Percentiles rank a stretch among this genome's conserved stretches.
phyloP scores from a whole-genome alignment of 2,888 invertebrate genomes.

The Globia sparganii region DNA sequence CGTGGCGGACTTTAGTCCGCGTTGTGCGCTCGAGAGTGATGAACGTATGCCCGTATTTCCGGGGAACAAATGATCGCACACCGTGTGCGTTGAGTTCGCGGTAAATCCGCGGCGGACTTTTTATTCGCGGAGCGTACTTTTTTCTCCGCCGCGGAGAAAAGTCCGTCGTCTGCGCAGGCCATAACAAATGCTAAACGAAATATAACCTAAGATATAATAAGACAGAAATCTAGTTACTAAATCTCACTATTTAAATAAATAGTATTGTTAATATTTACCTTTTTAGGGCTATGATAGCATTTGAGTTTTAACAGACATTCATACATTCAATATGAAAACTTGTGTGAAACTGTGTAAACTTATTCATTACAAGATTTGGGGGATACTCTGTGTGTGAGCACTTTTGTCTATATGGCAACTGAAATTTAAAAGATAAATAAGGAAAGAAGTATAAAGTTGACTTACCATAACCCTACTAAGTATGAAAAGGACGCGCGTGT shows the following conservation, averaged over 20 bases:
- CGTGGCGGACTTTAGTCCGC: too few species aligned
- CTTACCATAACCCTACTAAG: constrained; percentile 98
- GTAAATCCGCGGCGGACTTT: too few species aligned
- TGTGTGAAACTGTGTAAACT: too few species aligned
- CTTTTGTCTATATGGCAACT: background rate
- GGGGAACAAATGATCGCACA: too few species aligned
- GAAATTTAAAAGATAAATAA: background rate
- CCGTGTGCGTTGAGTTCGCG: too few species aligned
- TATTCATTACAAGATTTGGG: background rate
- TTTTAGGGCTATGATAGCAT: background rate
- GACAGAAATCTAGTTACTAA: background rate
- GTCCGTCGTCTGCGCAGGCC: too few species aligned
- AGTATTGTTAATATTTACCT: background rate
- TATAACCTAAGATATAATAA: background rate
- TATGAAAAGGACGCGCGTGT: constrained; percentile 97
- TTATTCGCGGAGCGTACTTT: too few species aligned
- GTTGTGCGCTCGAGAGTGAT: too few species aligned
- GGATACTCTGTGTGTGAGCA: too few species aligned
- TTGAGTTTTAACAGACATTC: background rate
- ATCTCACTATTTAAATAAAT: background rate
- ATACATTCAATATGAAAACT: background rate
- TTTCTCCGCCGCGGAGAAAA: too few species aligned
- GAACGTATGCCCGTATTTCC: too few species aligned
- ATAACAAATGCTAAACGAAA: background rate
- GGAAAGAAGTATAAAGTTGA: constrained; percentile 36